phyloP scores from a whole-genome alignment of 2,888 invertebrate species.

The Diachrysia chrysitis region DNA sequence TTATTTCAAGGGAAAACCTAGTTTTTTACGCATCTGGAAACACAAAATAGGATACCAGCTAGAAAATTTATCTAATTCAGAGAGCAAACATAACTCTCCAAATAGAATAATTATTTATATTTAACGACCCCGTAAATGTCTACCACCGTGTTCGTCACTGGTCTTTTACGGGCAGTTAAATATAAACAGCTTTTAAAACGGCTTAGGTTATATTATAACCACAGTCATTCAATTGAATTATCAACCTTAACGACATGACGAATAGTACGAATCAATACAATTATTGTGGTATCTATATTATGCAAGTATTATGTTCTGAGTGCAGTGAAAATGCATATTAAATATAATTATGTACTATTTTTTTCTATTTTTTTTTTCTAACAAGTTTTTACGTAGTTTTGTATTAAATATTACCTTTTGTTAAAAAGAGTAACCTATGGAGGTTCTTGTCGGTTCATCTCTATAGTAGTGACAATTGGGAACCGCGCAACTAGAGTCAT shows the following conservation, averaged over 20 bases:
- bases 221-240: background rate
- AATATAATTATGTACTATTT: too few species aligned
- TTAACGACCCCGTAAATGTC: conserved; percentile 5
- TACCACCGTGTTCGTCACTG: background rate
- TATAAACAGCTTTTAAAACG: background rate
- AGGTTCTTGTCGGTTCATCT: too few species aligned
- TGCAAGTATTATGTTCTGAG: too few species aligned
- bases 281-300: background rate
- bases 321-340: too few species aligned
- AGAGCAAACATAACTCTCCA: background rate
- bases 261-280: background rate
- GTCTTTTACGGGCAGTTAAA: background rate
- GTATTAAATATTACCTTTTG: too few species aligned
- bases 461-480: too few species aligned
- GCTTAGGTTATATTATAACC: background rate
- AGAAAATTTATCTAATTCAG: background rate
- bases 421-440: too few species aligned
- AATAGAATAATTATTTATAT: conserved; percentile 7
- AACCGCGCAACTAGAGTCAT: too few species aligned
- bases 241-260: background rate
- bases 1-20: too few species aligned
- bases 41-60: background rate
- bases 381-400: too few species aligned
- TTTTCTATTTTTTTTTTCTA: too few species aligned
- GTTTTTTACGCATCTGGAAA: too few species aligned